Evolutionary conservation across 2,113 vertebrate genomes (phyloP).

Genomic region (Oreochromis aureus): DNA sequence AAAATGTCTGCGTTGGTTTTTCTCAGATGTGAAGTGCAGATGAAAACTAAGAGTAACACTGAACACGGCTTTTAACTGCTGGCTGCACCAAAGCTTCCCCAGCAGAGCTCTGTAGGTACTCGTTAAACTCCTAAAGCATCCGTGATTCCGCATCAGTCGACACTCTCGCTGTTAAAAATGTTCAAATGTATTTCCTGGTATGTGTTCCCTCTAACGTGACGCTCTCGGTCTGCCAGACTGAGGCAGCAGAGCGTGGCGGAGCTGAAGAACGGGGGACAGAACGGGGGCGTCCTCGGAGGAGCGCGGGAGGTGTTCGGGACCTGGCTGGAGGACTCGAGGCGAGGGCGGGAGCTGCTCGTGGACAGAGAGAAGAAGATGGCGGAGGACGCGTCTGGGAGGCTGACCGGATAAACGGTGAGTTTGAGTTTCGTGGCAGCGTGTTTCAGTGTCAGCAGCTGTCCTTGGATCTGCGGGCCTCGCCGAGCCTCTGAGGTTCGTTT

Average conservation of each 20-base stretch:
- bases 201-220: neutral
- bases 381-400: constrained; percentile 72
- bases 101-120: neutral
- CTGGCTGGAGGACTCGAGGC: constrained; percentile 77
- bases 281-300: constrained; percentile 50
- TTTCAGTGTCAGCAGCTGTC: neutral
- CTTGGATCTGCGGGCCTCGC: neutral
- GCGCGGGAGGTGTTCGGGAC: constrained; percentile 62
- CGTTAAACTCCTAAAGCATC: neutral
- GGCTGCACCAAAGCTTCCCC: neutral
- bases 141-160: neutral
- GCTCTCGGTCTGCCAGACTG: constrained; percentile 8
- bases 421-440: neutral
- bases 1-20: neutral
- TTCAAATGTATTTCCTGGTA: neutral
- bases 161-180: neutral
- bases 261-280: constrained; percentile 71
- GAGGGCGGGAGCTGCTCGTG: constrained; percentile 69
- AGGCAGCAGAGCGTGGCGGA: constrained; percentile 60
- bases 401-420: constrained; percentile 62
- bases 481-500: neutral
- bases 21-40: neutral
- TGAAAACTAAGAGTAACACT: neutral
- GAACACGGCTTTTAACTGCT: neutral
- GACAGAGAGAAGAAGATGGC: constrained; percentile 71